phyloP scores from a whole-genome alignment of 2,113 vertebrate species.

The Thalassarche chlororhynchos region DNA sequence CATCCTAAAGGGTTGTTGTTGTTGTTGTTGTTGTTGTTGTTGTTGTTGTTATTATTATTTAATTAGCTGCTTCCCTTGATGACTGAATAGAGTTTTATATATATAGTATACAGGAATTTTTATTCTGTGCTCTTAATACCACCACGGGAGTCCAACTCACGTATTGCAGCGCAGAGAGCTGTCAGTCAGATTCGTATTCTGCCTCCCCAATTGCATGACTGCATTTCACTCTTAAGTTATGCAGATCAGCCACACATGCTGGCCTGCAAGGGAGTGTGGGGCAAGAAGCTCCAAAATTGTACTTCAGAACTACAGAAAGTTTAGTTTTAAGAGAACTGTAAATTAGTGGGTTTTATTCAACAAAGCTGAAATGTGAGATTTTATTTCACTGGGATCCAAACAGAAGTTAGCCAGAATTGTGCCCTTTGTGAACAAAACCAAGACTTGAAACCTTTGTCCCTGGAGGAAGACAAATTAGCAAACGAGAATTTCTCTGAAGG shows the following conservation, averaged over 20 bases:
- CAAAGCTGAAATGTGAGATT: not conserved
- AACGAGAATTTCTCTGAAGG: not conserved
- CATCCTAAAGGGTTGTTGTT: not conserved
- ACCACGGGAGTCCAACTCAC: not conserved
- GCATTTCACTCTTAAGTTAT: not conserved
- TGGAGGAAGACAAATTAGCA: not conserved
- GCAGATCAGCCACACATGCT: fast-evolving
- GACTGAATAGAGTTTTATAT: not conserved
- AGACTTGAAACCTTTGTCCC: not conserved
- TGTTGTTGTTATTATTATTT: not conserved
- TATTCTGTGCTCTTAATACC: not conserved
- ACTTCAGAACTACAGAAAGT: not conserved
- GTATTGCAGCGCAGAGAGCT: not conserved
- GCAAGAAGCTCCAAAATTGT: not conserved
- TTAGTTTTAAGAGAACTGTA: not conserved
- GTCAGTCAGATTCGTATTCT: not conserved
- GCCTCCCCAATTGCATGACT: not conserved
- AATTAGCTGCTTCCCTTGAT: not conserved
- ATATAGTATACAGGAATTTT: not conserved
- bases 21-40: too few relatives aligned
- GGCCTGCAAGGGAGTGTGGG: not conserved
- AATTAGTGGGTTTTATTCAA: not conserved
- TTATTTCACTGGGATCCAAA: not conserved
- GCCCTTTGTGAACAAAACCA: not conserved
- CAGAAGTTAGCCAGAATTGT: not conserved